Evolutionary conservation across 1,140 invertebrate species (phyloP).

Genomic region (Pogonomyrmex californicus): DNA sequence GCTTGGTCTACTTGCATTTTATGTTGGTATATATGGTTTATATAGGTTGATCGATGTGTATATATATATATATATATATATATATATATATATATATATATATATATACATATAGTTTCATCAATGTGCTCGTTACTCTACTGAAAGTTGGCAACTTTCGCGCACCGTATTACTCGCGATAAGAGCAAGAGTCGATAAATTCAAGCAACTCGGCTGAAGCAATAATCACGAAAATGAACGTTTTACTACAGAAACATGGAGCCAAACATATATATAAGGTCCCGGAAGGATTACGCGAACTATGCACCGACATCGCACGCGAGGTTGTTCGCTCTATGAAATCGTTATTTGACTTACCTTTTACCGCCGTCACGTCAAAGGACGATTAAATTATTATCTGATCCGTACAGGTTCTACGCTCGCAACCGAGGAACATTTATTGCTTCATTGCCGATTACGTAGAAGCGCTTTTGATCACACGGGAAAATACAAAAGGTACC

Average conservation of each 20-base stretch:
- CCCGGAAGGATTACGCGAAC: slow-evolving; percentile 90
- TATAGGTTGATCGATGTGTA: not conserved
- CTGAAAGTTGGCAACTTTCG: slow-evolving; percentile 50
- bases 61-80: not conserved
- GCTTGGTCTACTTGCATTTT: slow-evolving; percentile 17
- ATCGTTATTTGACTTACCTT: slow-evolving; percentile 41
- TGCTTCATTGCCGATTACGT: slow-evolving; percentile 91
- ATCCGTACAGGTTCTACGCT: slow-evolving; percentile 86
- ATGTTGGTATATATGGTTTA: not conserved
- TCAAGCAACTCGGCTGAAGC: slow-evolving; percentile 46
- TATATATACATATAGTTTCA: slow-evolving; percentile 10
- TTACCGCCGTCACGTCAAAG: slow-evolving; percentile 41
- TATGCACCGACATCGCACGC: slow-evolving; percentile 90
- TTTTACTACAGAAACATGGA: slow-evolving; percentile 76
- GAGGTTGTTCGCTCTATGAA: slow-evolving; percentile 87
- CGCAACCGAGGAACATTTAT: slow-evolving; percentile 89
- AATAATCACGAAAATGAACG: slow-evolving; percentile 77
- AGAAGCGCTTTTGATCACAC: slow-evolving; percentile 89
- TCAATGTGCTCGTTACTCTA: slow-evolving; percentile 38
- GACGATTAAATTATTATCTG: slow-evolving; percentile 64
- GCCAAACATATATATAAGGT: slow-evolving; percentile 79
- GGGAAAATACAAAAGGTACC: slow-evolving; percentile 88
- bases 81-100: too few relatives aligned
- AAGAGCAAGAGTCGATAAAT: slow-evolving; percentile 58
- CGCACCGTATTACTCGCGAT: slow-evolving; percentile 42